These are phyloP conservation scores for Sebastes schlegelii DNA, from an alignment of 2,113 vertebrate genomes.

Conservation along the genomic window DNA sequence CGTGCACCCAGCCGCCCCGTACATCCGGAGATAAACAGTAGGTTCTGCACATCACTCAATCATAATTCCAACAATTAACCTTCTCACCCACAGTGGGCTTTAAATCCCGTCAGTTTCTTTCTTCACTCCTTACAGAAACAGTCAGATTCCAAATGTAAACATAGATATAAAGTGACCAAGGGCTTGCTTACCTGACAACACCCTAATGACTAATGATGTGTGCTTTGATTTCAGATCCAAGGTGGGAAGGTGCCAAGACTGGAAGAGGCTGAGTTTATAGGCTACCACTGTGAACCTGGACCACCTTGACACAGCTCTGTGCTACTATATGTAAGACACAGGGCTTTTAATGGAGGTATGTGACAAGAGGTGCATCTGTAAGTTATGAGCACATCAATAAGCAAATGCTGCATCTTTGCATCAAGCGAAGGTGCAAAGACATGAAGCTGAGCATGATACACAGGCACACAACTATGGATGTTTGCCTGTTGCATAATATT, in stretches of 20 bases:
- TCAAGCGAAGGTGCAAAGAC: conserved; percentile 15
- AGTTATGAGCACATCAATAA: conserved; percentile 61
- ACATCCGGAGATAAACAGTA: conserved; percentile 45
- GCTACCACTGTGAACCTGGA: background rate
- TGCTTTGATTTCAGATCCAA: conserved; percentile 64
- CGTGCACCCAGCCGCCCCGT: background rate
- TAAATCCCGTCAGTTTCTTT: conserved; percentile 5
- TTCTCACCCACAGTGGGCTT: conserved; percentile 14
- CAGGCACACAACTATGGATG: background rate
- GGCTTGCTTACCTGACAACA: conserved; percentile 13
- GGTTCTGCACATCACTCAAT: conserved; percentile 29
- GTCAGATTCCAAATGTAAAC: conserved; percentile 29
- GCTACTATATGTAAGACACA: conserved; percentile 9
- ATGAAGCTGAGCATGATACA: conserved; percentile 17
- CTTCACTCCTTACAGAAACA: background rate
- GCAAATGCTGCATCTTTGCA: conserved; percentile 34
- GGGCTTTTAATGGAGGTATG: conserved; percentile 48
- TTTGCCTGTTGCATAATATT: background rate
- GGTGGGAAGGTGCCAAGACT: background rate
- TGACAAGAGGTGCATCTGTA: conserved; percentile 34
- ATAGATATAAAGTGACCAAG: conserved; percentile 24
- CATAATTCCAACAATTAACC: conserved; percentile 62
- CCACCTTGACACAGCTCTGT: conserved; percentile 13
- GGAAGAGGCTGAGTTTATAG: conserved; percentile 8
- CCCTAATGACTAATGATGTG: conserved; percentile 55